A percentile compares a stretch with the other conserved stretches of the same genome.
phyloP scores from a whole-genome alignment of 1,140 invertebrate genomes.

The Penaeus chinensis region DNA sequence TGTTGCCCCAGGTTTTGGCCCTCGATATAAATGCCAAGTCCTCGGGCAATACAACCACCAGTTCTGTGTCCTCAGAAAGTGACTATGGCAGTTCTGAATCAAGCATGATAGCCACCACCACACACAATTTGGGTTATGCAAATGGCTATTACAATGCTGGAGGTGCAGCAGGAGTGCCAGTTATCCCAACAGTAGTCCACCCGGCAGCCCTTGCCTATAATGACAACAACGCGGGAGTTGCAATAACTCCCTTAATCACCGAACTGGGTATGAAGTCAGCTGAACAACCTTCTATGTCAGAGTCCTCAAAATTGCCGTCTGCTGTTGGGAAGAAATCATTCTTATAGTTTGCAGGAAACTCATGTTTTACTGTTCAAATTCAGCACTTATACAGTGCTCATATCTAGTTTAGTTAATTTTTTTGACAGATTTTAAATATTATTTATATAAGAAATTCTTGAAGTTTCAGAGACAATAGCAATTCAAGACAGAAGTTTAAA shows the following conservation, averaged over 20 bases:
- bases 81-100: constrained; percentile 6
- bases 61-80: background rate
- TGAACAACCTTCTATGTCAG: no score
- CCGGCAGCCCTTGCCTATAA: background rate
- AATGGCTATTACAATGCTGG: background rate
- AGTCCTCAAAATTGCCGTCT: no score
- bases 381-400: no score
- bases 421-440: no score
- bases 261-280: constrained; percentile 1
- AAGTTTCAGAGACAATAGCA: no score
- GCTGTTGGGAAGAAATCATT: no score
- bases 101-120: constrained; percentile 19
- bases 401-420: no score
- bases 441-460: no score
- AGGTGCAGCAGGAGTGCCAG: background rate
- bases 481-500: no score
- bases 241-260: background rate
- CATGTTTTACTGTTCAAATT: no score
- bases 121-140: constrained; percentile 3
- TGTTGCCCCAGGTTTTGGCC: constrained; percentile 30
- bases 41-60: background rate
- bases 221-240: background rate
- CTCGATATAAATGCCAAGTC: constrained; percentile 11
- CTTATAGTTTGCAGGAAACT: no score
- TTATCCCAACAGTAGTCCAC: constrained; percentile 25